Base-by-base conservation (phyloP, 2,888 invertebrate genomes). In the Harpagoxenus sublaevis region DNA sequence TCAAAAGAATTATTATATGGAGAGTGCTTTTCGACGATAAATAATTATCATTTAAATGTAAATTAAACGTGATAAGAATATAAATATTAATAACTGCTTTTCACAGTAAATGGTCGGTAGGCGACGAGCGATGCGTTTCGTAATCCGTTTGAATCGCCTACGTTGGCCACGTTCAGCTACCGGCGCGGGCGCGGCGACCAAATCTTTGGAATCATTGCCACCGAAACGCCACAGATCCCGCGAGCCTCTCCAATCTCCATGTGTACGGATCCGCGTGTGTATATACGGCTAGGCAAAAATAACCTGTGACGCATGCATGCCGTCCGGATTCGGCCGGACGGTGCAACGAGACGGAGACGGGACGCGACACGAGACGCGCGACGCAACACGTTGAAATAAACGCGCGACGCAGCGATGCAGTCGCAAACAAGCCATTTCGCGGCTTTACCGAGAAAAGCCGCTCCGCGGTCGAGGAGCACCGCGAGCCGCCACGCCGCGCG, bases 241-340 rank as follows among this genome's bases (percentile, higher is more conserved):
- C 15, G 48, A 57, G 23, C 57, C 57, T 45, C 42, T 23, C 23
- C 23, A 23, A 2, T 48, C 53, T 53, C n/a, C 42, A 39, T 53
- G 31, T 75, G 63, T 75, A 85, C 73, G 84, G 82, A 53, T 84
- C 35, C 81, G 83, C 63, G 68, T 83, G 84, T 81, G 86, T 83
- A 84, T 63, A 87, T 86, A 85, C 79, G 75, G n/a, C 84, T 51
- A 62, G 79, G 84, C 93, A 87, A 93, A 94, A 94, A 94, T 94
- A 94, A 91, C 94, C 89, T 86, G 90, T 94, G 94, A 94, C 94
- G 94, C 94, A 94, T 91, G 91, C 91, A 94, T 91, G 91, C 91
- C 51, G 39, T 87, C 87, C 90, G 89, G 89, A 91, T 91, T 92
- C 89, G 88, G 89, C 84, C 85, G 85, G 84, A 78, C 84, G 84